These are phyloP conservation scores for Ophioninae sp. DNA, from an alignment of 2,888 invertebrate species.

Conservation along the genomic window DNA sequence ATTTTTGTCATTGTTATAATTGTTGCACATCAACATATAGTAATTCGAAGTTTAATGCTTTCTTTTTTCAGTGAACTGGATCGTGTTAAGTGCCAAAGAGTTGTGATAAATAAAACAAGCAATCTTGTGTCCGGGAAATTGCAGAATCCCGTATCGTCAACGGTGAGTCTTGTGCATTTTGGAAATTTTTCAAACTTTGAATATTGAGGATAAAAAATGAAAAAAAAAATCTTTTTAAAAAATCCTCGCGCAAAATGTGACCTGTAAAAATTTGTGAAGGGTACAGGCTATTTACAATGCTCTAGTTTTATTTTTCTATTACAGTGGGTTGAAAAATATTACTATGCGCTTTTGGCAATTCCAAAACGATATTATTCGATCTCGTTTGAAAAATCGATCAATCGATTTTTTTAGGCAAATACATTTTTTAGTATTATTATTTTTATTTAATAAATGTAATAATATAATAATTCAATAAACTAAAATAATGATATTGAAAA, in stretches of 20 bases:
- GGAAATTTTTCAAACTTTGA: background rate
- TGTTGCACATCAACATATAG: background rate
- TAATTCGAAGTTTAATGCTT: background rate
- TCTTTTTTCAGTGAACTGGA: slow-evolving; percentile 32
- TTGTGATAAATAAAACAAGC: slow-evolving; percentile 35
- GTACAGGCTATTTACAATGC: background rate
- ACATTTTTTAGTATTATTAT: too few relatives aligned
- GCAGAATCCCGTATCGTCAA: background rate
- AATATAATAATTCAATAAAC: too few relatives aligned
- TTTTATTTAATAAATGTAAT: too few relatives aligned
- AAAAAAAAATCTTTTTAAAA: background rate
- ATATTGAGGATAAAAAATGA: background rate
- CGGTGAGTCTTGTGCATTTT: slow-evolving; percentile 13
- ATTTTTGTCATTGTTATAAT: background rate
- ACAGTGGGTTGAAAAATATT: background rate
- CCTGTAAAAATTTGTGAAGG: background rate
- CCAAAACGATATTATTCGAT: background rate
- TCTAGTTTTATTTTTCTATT: background rate
- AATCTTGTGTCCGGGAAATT: slow-evolving; percentile 2
- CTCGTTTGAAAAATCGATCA: background rate
- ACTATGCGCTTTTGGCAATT: background rate
- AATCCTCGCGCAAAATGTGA: background rate
- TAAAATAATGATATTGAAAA: too few relatives aligned
- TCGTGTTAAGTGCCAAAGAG: slow-evolving; percentile 21
- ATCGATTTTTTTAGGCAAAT: background rate